Base-by-base conservation (phyloP, 1,140 invertebrate genomes). In the Hesperophylax magnus region DNA sequence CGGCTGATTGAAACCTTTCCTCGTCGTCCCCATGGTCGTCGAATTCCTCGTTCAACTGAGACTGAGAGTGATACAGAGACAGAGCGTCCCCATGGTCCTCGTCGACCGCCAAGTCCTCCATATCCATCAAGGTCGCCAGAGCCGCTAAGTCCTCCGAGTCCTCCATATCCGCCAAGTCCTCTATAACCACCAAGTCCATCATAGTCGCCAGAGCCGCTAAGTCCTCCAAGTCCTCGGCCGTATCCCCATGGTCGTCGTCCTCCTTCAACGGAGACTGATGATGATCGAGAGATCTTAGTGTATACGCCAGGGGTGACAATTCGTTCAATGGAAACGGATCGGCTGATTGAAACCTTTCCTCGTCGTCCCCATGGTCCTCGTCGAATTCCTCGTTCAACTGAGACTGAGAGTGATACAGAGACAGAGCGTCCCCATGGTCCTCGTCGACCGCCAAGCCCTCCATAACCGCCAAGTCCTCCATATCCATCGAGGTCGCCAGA, bases 281-380 rank as follows among this genome's bases (percentile, higher is more conserved):
- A 47, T 27, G 72, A 75, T 58, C n/a, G 18, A 20, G 71, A 74
- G 17, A 74, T n/a, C 20, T 58, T 54, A 9, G 71, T 27, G 4
- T 56, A 74, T 2, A 17, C 18, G 14, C 71, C 71, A 24, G 71
- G 71, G 5, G 4, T 11, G 22, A 54, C 53, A 31, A 74, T 24
- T 7, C 52, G n/a, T 65, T 80, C 78, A 52, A 31, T 20, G 52
- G 78, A 80, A 15, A 63, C 69, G 2, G 78, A 80, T 56, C 18
- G 20, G 6, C 63, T 72, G 24, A 24, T 22, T 24, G 67, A 76
- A 53, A 67, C 53, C 3, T 56, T 54, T 4, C 14, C 14, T 24
- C 47, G 31, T 24, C 63, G 63, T 47, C 27, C 18, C 18, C 18
- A 54, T 17, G 54, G 56, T 74, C 75, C 65, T 53, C 24, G 34